Percentiles rank a stretch among this genome's conserved stretches.
Evolutionary conservation across 2,888 invertebrate genomes (phyloP).

Genomic region (Coenonympha glycerion): DNA sequence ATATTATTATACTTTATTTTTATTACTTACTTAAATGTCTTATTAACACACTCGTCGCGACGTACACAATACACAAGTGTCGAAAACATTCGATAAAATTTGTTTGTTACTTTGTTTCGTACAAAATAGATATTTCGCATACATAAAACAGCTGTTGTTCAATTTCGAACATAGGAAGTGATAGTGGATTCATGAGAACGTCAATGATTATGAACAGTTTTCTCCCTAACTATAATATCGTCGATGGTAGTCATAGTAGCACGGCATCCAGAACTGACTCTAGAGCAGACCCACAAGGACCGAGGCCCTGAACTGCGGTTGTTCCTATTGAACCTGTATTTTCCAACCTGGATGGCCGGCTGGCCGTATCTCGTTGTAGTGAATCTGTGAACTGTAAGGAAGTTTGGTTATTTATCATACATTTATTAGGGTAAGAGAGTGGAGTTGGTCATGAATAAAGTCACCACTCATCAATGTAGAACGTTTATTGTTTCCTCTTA

Average conservation of each 20-base stretch:
- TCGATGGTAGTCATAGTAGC: constrained; percentile 33
- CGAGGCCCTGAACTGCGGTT: constrained; percentile 29
- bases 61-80: too few relatives aligned
- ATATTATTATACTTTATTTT: too few relatives aligned
- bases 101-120: too few relatives aligned
- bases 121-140: too few relatives aligned
- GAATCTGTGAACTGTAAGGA: constrained; percentile 31
- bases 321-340: constrained; percentile 33
- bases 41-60: too few relatives aligned
- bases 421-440: too few relatives aligned
- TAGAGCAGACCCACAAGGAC: constrained; percentile 33
- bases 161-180: not conserved
- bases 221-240: constrained; percentile 30
- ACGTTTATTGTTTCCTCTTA: too few relatives aligned
- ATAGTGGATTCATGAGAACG: not conserved
- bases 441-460: too few relatives aligned
- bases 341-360: constrained; percentile 33
- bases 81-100: too few relatives aligned
- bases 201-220: constrained; percentile 34
- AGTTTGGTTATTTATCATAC: too few relatives aligned
- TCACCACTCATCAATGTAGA: too few relatives aligned
- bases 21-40: too few relatives aligned
- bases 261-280: constrained; percentile 32
- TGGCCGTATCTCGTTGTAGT: constrained; percentile 35
- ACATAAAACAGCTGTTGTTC: not conserved